Evolutionary conservation across 2,888 invertebrate species (phyloP).

Genomic region (Clostera curtula): DNA sequence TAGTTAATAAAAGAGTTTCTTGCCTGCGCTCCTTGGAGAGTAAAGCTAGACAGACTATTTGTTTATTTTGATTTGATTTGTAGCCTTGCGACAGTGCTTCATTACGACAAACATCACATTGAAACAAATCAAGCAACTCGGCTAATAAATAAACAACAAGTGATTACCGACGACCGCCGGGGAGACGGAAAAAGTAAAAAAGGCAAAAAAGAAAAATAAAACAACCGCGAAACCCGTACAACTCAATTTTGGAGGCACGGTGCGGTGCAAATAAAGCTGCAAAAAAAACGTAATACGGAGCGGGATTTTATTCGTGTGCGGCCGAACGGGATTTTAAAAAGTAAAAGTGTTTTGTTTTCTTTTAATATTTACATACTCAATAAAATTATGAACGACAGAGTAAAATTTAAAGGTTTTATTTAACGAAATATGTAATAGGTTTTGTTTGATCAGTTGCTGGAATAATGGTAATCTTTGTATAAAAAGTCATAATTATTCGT

Average conservation of each 20-base stretch:
- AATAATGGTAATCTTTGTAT: no score
- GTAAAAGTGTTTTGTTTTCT: no score
- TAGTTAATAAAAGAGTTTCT: no score
- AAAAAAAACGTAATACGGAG: conserved; percentile 36
- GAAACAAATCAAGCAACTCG: no score
- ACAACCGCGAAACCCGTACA: conserved; percentile 57
- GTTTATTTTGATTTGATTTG: no score
- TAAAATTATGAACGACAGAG: not conserved
- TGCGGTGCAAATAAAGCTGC: conserved; percentile 55
- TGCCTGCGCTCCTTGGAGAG: no score
- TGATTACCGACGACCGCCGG: conserved; percentile 65
- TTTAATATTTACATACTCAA: conserved; percentile 1
- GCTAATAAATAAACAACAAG: conserved; percentile 62
- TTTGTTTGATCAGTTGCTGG: no score
- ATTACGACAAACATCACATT: no score
- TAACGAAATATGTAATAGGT: no score
- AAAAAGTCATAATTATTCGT: no score
- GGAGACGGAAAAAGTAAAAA: conserved; percentile 49
- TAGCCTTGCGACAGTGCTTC: no score
- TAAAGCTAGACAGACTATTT: no score
- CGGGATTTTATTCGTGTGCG: conserved; percentile 45
- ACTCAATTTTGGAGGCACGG: conserved; percentile 72
- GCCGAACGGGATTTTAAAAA: conserved; percentile 12
- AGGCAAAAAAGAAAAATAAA: conserved; percentile 30
- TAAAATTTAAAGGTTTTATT: not conserved